A percentile compares a stretch with the other conserved stretches of the same genome.
Conservation (phyloP, 2,888 invertebrate species). For the Halictus ligatus region DNA sequence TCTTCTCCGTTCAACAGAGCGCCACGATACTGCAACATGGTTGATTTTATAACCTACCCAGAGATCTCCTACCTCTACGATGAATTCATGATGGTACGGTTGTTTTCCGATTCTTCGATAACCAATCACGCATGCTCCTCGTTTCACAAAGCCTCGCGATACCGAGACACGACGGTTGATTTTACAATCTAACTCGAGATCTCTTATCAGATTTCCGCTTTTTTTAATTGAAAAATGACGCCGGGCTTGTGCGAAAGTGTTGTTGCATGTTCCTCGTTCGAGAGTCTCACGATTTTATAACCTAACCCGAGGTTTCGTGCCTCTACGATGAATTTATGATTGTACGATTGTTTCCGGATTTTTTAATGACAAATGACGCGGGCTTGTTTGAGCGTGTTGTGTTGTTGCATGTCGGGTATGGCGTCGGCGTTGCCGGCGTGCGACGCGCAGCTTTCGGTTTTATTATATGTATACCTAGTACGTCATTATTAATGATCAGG, state of each 20-base stretch:
- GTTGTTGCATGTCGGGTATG: background rate
- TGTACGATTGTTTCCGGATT: slow-evolving; percentile 49
- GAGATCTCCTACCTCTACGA: slow-evolving; percentile 81
- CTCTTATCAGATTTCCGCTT: slow-evolving; percentile 69
- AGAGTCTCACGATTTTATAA: slow-evolving; percentile 53
- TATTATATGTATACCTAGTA: slow-evolving; percentile 50
- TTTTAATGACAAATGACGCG: background rate
- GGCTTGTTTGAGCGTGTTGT: background rate
- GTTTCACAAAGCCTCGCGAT: background rate
- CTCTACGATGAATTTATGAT: slow-evolving; percentile 81
- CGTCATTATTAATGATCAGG: slow-evolving; percentile 65
- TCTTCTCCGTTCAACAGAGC: slow-evolving; percentile 21
- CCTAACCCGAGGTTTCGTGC: slow-evolving; percentile 80
- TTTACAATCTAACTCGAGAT: slow-evolving; percentile 60
- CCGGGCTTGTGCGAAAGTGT: background rate
- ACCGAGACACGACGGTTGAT: background rate
- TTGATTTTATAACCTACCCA: slow-evolving; percentile 81
- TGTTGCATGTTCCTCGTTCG: background rate
- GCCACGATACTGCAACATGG: slow-evolving; percentile 72
- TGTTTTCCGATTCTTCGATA: slow-evolving; percentile 14
- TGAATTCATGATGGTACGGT: slow-evolving; percentile 78
- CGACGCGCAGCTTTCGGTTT: slow-evolving; percentile 37
- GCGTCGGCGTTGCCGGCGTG: background rate
- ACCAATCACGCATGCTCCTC: background rate
- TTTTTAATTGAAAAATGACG: background rate